Base-by-base conservation (phyloP, 64 coral and sea anemone species). In the Montipora cactus region DNA sequence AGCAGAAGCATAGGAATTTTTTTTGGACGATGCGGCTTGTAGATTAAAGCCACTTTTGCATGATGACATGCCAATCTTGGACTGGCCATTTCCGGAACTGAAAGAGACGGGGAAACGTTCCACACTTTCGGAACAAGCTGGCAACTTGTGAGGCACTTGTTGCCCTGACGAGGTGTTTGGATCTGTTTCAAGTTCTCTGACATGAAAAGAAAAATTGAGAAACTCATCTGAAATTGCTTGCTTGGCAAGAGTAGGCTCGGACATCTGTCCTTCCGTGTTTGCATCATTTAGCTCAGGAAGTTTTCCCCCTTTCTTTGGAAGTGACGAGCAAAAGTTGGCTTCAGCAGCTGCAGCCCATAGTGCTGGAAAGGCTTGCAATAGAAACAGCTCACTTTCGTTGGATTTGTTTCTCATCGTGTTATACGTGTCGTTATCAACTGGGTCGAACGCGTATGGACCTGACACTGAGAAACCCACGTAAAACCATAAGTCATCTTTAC, bases 401-500 rank as follows among this genome's bases (percentile, higher is more conserved):
- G 21, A 59, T 77, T 37, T 59, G 28, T 16, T 10, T 4, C 55
- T 79, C 57, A 90, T 47, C 28, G 67, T 90, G 7, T 28, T 55
- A 57, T 90, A 90, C 2, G 75, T 79, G 28, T 90, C 74, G 21
- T 59, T 51, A 57, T 90, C 77, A 23, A 90, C 55, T 78, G 88
- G 88, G 51, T 90, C 88, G 50, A 62, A 90, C 15, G 74, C 74
- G n/a, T 79, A 90, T 3, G 74, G 88, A 0, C 88, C 88, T 1
- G 88, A 21, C 50, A 90, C 88, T 20, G 88, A 90, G 49, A 90
- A 90, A 3, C 88, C 88, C 59, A 90, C 19, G 18, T 90, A 90
- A 14, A 90, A 90, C 53, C 62, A 90, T 76, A 90, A 66, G 64
- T 90, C 88, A 12, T 90, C 88, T 68, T 90, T 90, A 28, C 88